Conservation (phyloP, 2,113 vertebrate species). For the Baryphthengus martii region DNA sequence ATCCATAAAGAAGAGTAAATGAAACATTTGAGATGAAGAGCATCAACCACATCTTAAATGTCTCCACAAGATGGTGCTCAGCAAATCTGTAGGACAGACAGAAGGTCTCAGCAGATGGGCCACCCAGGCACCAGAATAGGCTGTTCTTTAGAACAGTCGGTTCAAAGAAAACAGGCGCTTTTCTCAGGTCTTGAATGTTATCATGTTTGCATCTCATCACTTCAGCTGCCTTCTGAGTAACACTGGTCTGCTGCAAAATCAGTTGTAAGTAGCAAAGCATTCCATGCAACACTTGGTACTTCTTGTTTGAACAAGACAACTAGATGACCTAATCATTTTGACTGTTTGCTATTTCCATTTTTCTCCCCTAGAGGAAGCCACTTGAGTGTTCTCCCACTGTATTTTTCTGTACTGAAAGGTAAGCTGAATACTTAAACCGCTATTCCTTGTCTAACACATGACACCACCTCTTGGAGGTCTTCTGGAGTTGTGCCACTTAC, state of each 20-base stretch:
- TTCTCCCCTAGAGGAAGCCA: neutral
- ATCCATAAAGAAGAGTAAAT: neutral
- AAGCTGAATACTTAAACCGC: neutral
- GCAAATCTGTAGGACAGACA: neutral
- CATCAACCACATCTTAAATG: neutral
- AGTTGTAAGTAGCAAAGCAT: neutral
- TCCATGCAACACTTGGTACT: neutral
- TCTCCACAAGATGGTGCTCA: neutral
- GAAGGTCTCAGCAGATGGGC: neutral
- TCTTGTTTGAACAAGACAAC: neutral
- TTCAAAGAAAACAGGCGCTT: neutral
- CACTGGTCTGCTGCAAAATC: neutral
- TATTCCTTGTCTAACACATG: neutral
- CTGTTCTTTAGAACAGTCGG: neutral
- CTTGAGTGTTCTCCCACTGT: neutral
- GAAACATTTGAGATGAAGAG: neutral
- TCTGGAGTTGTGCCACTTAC: slow-evolving; percentile 48
- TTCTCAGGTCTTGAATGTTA: neutral
- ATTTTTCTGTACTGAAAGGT: neutral
- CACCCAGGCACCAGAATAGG: neutral
- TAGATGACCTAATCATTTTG: neutral
- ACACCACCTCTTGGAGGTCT: neutral
- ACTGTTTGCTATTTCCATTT: neutral
- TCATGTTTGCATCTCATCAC: neutral
- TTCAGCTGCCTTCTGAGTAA: neutral